Evolutionary conservation across 92 coral and sea anemone genomes (phyloP), one percentile per base, ranked within the genome.

Genomic region (Palythoa grandis): DNA sequence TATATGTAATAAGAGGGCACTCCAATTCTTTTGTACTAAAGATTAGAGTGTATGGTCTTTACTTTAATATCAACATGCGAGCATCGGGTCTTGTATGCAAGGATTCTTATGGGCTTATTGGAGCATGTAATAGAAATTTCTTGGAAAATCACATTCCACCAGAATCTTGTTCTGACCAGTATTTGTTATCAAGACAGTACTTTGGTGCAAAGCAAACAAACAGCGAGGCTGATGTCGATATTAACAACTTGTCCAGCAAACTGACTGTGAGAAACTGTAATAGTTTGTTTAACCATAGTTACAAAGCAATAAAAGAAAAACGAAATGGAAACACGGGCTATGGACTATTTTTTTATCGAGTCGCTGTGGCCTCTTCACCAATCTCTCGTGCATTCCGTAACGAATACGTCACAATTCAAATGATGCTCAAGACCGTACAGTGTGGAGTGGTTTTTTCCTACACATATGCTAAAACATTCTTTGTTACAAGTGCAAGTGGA

Each of bases 11-110:
- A 39, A 79, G 56, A 58, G 69, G 86, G 14, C 71, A 77, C 11
- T 77, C 82, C 12, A 61, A 54, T 43, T 72, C 84, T 3, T 63
- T 92, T 20, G 71, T 79, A 24, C 37, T 92, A 65, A 68, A 82
- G 35, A 87, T 92, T 24, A 86, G 95, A 87, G 88, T 92, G 69
- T 56, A 87, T 48, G 95, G 92, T 24, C 92, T 89, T 39, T 92
- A 89, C 78, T 86, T 92, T 74, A 78, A 66, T 19, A 54, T 92
- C 39, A 24, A 53, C 37, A 14, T 88, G 7, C 82, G 70, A 60
- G 87, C 85, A 11, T 84, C 91, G 9, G 87, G 84, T 39, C 57
- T 68, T 24, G 60, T 89, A 19, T 92, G 95, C 79, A 68, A 89
- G 50, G 85, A 87, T 52, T 89, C 92, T 14, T 83, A 61, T 87